Evolutionary conservation across 2,797 vertebrate species (phyloP).

Genomic region (Acanthis flammea): DNA sequence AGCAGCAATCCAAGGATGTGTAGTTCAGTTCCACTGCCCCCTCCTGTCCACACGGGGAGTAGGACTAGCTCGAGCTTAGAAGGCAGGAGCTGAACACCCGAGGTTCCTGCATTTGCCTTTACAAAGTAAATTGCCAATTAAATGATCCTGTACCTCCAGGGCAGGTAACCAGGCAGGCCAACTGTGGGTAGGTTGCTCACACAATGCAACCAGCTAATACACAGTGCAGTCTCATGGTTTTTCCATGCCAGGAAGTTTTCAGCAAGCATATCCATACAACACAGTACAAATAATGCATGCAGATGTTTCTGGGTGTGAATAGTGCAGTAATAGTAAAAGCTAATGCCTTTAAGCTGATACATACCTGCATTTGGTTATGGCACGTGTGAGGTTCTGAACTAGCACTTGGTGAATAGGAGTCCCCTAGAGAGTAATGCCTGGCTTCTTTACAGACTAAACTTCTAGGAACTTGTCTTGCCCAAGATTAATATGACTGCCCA

Average conservation of each 20-base stretch:
- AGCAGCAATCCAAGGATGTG: background rate
- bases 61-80: background rate
- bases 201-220: background rate
- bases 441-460: background rate
- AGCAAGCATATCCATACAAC: background rate
- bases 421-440: background rate
- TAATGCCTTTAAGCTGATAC: background rate
- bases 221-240: background rate
- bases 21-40: conserved; percentile 42
- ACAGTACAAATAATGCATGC: background rate
- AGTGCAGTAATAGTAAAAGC: background rate
- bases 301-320: background rate
- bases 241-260: background rate
- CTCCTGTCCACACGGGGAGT: conserved; percentile 34
- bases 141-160: background rate
- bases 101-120: accelerated
- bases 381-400: background rate
- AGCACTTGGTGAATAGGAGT: background rate
- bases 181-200: background rate
- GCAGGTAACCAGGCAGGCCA: background rate
- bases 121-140: background rate
- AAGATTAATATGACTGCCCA: background rate
- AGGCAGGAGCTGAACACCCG: background rate
- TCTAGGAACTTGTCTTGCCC: background rate
- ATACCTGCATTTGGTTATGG: background rate